Conservation (phyloP, 2,888 invertebrate species). For the Drosophila subsilvestris region DNA sequence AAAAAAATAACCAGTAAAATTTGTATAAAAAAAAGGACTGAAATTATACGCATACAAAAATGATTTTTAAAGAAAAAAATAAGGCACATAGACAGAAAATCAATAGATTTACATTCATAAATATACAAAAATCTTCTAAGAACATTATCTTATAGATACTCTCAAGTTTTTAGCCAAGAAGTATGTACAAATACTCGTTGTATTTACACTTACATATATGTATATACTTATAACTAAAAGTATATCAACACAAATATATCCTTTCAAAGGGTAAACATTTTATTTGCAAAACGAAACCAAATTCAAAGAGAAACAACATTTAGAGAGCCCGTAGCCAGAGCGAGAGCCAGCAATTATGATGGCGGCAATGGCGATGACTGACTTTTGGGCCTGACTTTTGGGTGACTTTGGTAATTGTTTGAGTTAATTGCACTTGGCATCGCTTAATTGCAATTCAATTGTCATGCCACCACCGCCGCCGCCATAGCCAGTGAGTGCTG, state of each 20-base stretch:
- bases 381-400: conserved; percentile 39
- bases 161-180: no score
- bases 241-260: neutral
- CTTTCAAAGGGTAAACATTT: conserved; percentile 3
- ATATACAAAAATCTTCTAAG: no score
- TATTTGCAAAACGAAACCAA: conserved; percentile 22
- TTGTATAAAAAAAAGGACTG: no score
- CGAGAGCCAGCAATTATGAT: conserved; percentile 24
- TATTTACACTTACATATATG: no score
- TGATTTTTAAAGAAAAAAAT: no score
- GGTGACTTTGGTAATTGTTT: conserved; percentile 60
- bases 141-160: no score
- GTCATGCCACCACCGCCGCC: conserved; percentile 71
- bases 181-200: no score
- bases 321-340: conserved; percentile 11
- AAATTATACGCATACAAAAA: no score
- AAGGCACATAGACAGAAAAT: no score
- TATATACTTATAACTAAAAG: no score
- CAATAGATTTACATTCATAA: no score
- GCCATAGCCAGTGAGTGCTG: conserved; percentile 5
- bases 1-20: no score
- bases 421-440: conserved; percentile 71
- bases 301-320: conserved; percentile 36
- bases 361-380: conserved; percentile 24
- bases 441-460: conserved; percentile 77